A percentile compares a stretch with the other conserved stretches of the same genome.
Evolutionary conservation across 2,113 vertebrate species (phyloP).

Genomic region (Chloropsis cyanopogon): DNA sequence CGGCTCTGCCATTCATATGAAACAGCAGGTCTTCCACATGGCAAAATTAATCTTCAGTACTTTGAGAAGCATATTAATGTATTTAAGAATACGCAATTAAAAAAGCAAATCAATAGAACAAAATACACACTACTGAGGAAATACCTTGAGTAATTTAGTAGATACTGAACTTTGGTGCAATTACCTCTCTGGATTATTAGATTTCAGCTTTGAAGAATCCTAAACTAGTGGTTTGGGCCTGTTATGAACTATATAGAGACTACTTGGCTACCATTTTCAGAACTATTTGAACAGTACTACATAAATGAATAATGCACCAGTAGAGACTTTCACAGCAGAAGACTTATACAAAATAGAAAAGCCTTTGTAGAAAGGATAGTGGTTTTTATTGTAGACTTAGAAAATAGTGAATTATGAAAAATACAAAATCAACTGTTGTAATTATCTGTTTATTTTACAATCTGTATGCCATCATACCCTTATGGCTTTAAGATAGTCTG

Average conservation of each 20-base stretch:
- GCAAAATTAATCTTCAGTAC: background rate
- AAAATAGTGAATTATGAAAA: slow-evolving; percentile 77
- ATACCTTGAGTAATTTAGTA: background rate
- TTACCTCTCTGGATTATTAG: slow-evolving; percentile 74
- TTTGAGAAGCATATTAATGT: background rate
- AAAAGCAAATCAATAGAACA: background rate
- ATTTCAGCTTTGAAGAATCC: slow-evolving; percentile 74
- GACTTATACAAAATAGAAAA: slow-evolving; percentile 63
- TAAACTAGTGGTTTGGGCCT: slow-evolving; percentile 78
- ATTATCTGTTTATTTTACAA: slow-evolving; percentile 75
- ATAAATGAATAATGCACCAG: background rate
- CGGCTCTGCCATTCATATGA: background rate
- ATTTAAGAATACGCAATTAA: background rate
- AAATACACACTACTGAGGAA: background rate
- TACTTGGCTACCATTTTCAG: background rate
- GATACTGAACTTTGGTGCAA: background rate
- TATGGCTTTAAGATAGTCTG: slow-evolving; percentile 70
- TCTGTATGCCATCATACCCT: slow-evolving; percentile 67
- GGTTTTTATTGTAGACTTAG: slow-evolving; percentile 76
- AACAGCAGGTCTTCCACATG: background rate
- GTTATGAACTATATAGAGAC: slow-evolving; percentile 18
- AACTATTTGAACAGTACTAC: background rate
- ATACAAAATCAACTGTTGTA: slow-evolving; percentile 73
- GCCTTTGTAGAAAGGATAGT: slow-evolving; percentile 71
- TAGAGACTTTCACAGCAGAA: slow-evolving; percentile 20